Evolutionary conservation across 2,888 invertebrate genomes (phyloP).

Genomic region (Andrena fulva): DNA sequence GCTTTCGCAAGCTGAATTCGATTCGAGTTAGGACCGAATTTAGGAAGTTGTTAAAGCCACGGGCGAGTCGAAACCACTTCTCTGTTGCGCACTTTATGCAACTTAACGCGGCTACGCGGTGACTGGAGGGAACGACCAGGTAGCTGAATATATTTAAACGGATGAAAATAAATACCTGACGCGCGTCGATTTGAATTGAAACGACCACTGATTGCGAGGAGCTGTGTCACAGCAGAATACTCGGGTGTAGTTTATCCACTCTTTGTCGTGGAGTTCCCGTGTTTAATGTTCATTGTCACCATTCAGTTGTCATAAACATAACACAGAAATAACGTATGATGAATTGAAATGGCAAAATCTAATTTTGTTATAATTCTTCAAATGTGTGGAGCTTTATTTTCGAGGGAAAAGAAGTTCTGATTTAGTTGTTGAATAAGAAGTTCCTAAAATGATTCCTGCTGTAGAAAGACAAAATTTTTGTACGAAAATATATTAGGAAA

Average conservation of each 20-base stretch:
- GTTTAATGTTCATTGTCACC: not conserved
- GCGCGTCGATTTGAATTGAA: slow-evolving; percentile 21
- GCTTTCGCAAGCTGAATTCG: slow-evolving; percentile 24
- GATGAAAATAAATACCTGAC: slow-evolving; percentile 33
- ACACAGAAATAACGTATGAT: not conserved
- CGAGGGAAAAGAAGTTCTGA: no score
- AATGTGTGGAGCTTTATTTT: no score
- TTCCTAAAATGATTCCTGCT: no score
- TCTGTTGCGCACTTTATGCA: slow-evolving; percentile 1
- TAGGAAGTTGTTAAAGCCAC: not conserved
- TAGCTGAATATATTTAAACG: slow-evolving; percentile 23
- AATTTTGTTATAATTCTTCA: no score
- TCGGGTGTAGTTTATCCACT: not conserved
- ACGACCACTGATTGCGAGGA: slow-evolving; percentile 10
- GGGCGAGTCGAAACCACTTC: not conserved
- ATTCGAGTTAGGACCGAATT: slow-evolving; percentile 3
- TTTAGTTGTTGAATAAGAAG: no score
- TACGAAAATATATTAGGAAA: no score
- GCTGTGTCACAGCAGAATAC: not conserved
- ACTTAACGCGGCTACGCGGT: slow-evolving; percentile 1
- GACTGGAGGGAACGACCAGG: not conserved
- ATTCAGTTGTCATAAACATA: not conserved
- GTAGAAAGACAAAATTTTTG: no score
- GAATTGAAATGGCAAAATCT: not conserved
- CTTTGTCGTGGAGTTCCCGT: no score